Evolutionary conservation across 2,113 vertebrate genomes (phyloP), one percentile per base, ranked within the genome.

Genomic region (Esox niger): DNA sequence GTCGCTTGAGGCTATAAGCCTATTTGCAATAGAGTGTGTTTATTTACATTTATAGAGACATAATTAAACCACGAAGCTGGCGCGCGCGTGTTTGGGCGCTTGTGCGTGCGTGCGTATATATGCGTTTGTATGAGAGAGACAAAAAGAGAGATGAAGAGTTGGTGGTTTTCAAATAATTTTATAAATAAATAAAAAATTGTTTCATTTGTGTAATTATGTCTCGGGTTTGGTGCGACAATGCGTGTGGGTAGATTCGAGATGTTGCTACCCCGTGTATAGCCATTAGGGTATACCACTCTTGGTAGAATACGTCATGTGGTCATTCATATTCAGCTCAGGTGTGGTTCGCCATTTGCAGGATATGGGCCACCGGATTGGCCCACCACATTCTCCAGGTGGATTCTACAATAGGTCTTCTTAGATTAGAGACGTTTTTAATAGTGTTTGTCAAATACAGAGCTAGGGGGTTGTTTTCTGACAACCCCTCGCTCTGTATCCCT

Each of bases 271-370:
- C 79, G 74, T 79, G 77, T 75, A 83, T 17, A 43, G 79, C 84
- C 82, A 82, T 72, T 73, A n/a, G n/a, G n/a, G n/a, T n/a, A 83
- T 76, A 82, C 84, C 85, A 74, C 78, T 79, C 78, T 68, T 62
- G 85, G 72, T 73, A 21, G 82, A 75, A 73, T 83, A 88, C 87
- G 87, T 88, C 87, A 88, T 88, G 81, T 86, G 87, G 78, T 88
- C 77, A 88, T 88, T 88, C 85, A 87, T 81, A 88, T 88, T 88
- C 87, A 87, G 84, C 86, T 87, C 87, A 88, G 87, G 84, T 88
- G 87, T 84, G 79, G 81, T 81, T 57, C 82, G 76, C 78, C 79
- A 81, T 87, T 88, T 88, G 84, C 87, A 86, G 85, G 79, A 83
- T 78, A 71, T 61, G 74, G 30, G 31, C 76, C 70, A 70, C 69